A percentile compares a stretch with the other conserved stretches of the same genome.
Evolutionary conservation across 2,888 invertebrate species (phyloP).

Genomic region (Machimus atricapillus): DNA sequence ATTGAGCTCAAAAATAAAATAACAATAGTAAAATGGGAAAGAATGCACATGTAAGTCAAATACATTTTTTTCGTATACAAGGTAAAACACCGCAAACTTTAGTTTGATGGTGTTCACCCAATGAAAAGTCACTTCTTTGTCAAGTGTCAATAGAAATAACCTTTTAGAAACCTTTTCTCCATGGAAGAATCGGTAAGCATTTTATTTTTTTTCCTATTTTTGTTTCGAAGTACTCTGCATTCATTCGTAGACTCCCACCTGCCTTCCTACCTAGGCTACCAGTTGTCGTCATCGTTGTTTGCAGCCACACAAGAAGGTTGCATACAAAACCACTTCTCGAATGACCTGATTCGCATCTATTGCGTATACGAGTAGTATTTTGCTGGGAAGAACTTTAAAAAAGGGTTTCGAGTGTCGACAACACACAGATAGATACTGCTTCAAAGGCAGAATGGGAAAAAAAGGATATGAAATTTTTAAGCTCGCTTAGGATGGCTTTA

Average conservation of each 20-base stretch:
- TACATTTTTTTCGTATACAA: not conserved
- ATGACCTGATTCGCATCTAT: not conserved
- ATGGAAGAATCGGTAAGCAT: not conserved
- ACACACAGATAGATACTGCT: not conserved
- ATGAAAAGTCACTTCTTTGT: not conserved
- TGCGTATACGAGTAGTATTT: not conserved
- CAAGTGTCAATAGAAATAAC: not conserved
- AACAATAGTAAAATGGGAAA: not conserved
- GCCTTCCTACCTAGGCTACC: not conserved
- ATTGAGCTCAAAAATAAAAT: not conserved
- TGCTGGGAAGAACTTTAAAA: not conserved
- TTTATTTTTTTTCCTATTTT: not conserved
- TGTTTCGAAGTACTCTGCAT: not conserved
- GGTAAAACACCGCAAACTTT: not conserved
- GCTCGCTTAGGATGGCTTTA: not conserved
- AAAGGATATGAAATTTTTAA: not conserved
- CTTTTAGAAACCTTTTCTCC: not conserved
- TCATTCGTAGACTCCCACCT: not conserved
- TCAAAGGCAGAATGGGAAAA: not conserved
- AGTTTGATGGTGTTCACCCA: not conserved
- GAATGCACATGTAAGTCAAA: not conserved
- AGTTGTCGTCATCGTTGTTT: not conserved
- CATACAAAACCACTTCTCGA: not conserved
- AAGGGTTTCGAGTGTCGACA: not conserved
- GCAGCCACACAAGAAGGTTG: not conserved